phyloP scores from a whole-genome alignment of 2,797 vertebrate genomes.

The Somateria mollissima region DNA sequence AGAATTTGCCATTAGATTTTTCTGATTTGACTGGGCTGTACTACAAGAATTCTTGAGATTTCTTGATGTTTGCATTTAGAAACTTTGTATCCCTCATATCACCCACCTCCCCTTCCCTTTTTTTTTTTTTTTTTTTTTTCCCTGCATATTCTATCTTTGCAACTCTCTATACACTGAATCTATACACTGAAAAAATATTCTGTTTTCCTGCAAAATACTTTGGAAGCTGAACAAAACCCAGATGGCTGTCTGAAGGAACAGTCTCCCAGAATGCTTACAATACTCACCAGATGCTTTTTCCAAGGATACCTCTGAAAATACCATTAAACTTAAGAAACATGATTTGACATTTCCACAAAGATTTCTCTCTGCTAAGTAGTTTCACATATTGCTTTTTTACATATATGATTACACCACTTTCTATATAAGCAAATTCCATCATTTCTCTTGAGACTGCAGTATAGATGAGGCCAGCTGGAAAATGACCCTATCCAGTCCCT shows the following conservation, averaged over 20 bases:
- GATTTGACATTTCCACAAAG: background rate
- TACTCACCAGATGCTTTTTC: background rate
- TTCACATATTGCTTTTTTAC: background rate
- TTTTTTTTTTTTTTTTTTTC: fast-evolving
- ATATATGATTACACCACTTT: background rate
- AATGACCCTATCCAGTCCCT: fast-evolving
- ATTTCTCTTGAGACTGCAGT: background rate
- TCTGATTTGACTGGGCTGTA: background rate
- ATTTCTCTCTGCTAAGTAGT: background rate
- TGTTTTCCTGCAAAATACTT: background rate
- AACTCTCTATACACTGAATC: background rate
- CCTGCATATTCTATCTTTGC: fast-evolving
- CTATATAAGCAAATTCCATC: background rate
- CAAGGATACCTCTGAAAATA: background rate
- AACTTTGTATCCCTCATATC: background rate
- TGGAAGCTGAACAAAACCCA: fast-evolving
- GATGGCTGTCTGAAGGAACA: background rate
- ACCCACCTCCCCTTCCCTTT: background rate
- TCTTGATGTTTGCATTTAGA: background rate
- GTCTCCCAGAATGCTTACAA: background rate
- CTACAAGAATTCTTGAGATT: background rate
- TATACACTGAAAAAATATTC: background rate
- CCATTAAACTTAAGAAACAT: background rate
- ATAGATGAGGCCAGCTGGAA: background rate
- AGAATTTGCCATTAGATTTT: background rate